phyloP scores from a whole-genome alignment of 1,140 invertebrate species.

The Heliconius nattereri region DNA sequence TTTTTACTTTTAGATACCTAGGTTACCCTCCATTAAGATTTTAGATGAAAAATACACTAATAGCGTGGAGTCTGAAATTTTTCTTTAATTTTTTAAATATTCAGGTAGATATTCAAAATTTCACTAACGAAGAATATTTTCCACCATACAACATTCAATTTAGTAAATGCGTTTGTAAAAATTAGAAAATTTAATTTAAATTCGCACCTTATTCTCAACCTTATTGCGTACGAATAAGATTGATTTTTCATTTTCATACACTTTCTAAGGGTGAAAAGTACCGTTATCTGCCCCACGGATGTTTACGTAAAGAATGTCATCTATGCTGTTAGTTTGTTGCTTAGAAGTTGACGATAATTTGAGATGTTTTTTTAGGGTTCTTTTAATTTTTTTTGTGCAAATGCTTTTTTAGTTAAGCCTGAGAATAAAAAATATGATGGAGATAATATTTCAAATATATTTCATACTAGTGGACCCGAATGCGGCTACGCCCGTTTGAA shows the following conservation, averaged over 20 bases:
- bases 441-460: no score
- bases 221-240: not conserved
- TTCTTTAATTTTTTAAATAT: not conserved
- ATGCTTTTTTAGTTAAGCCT: not conserved
- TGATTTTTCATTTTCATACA: not conserved
- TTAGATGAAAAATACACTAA: no score
- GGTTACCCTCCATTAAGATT: no score
- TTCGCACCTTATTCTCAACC: constrained; percentile 17
- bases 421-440: no score
- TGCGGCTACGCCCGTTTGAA: no score
- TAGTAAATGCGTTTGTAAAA: constrained; percentile 57
- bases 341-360: constrained; percentile 12
- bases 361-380: not conserved
- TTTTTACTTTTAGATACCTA: no score
- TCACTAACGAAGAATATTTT: constrained; percentile 7
- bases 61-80: no score
- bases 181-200: constrained; percentile 40
- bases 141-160: constrained; percentile 49
- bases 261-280: not conserved
- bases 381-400: not conserved
- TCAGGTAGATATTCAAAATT: not conserved
- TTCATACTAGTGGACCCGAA: no score
- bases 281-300: constrained; percentile 4
- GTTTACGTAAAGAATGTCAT: constrained; percentile 21
- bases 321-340: constrained; percentile 17